Conservation (phyloP, 2,888 invertebrate genomes). For the Rotaria sp. region DNA sequence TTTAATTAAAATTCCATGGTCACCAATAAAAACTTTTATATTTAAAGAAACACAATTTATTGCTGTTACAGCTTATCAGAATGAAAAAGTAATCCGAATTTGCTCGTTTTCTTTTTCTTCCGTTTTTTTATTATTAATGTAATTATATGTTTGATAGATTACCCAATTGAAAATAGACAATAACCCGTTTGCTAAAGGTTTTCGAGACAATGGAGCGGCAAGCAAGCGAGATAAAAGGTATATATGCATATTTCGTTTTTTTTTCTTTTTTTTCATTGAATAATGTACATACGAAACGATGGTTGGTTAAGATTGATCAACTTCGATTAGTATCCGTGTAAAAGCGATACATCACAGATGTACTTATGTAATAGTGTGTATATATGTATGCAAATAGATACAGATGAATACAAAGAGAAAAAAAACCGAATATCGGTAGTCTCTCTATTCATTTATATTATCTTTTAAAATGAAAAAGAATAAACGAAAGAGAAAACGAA, state of each 20-base stretch:
- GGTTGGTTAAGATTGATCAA: not conserved
- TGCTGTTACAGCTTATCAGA: conserved; percentile 98
- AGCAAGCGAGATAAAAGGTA: not conserved
- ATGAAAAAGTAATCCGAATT: conserved; percentile 74
- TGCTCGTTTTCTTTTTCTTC: not conserved
- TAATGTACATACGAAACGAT: not conserved
- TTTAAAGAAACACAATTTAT: conserved; percentile 72
- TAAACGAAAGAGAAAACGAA: not conserved
- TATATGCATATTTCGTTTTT: not conserved
- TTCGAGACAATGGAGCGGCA: conserved; percentile 31
- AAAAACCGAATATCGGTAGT: not conserved
- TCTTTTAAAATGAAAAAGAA: not conserved
- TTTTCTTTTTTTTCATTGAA: not conserved
- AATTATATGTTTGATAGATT: conserved; percentile 29
- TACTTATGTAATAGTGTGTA: not conserved
- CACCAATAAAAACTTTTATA: conserved; percentile 63
- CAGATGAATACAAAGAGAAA: no score
- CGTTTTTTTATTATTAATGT: not conserved
- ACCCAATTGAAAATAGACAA: conserved; percentile 40
- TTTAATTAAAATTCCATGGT: conserved; percentile 30
- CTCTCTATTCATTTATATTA: conserved; percentile 7
- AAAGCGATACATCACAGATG: conserved; percentile 9
- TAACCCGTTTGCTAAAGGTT: conserved; percentile 41
- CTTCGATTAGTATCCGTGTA: conserved; percentile 17
- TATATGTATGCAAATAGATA: not conserved